Evolutionary conservation across 2,113 vertebrate species (phyloP), one percentile per base, ranked within the genome.

Genomic region (Steatornis caripensis): DNA sequence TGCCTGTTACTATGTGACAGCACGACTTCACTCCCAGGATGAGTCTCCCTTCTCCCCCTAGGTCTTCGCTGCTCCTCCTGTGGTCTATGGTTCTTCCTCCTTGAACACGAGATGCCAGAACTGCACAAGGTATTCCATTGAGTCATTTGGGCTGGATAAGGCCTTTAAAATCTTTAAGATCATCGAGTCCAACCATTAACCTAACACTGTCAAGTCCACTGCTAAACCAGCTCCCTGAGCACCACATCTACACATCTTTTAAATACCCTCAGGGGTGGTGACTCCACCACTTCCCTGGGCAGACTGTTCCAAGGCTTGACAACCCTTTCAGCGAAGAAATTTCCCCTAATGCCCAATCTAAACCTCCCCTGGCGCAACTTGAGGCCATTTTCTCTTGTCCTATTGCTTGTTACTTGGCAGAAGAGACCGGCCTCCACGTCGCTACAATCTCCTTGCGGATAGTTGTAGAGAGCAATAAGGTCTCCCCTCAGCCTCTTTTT

Each of bases 341-440:
- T 37, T 30, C 48, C 84, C 27, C 37, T 49, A 5, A 24, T 66
- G 45, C 11, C 15, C 32, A 45, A 19, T 17, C 14, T 74, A 62
- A 87, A 43, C 19, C 8, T 69, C 10, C 34, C 36, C 24, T 58
- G 13, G 8, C 2, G 0, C 30, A 78, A 29, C 6, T 21, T 39
- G 12, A 75, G 29, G 21, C n/a, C 3, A 5, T 60, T 80, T 49
- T 4, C 6, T 17, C 2, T 60, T 21, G 4, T 65, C 13, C 45
- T 79, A 10, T 84, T 1, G 0, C 27, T 43, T 30, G 4, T 57
- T 46, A 32, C 16, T 10, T 64, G 30, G 0, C 0, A 66, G 21
- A 66, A 66, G n/a, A 49, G 27, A 5, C 15, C 0, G 0, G 17
- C 11, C 2, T 23, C 8, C 30, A 21, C 22, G 5, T 46, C 3